Evolutionary conservation across 2,113 vertebrate genomes (phyloP), one percentile per base, ranked within the genome.

Genomic region (Carassius carassius): DNA sequence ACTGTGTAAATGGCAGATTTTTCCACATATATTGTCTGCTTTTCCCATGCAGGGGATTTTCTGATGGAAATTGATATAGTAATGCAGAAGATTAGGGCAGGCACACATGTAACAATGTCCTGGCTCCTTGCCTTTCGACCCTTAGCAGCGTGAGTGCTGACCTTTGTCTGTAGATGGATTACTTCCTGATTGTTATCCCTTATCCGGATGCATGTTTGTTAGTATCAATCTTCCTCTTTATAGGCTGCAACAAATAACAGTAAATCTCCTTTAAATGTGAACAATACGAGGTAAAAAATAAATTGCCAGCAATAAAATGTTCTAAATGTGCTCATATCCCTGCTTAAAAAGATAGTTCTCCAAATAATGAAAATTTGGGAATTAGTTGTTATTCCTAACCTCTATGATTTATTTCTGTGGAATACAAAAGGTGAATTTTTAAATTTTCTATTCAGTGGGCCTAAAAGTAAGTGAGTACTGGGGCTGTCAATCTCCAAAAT

Each of bases 151-250:
- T n/a, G 63, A 32, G 56, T 35, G 19, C 2, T 77, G 77, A 84
- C 70, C 76, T 84, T 86, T 83, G 84, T 82, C 47, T 87, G 83
- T 78, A 84, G 88, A 89, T 89, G 81, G 88, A 89, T 86, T 89
- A 84, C 86, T 87, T 89, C 84, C 88, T 87, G 86, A 65, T 86
- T 84, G 78, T 65, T 87, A 87, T 89, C 76, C 37, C 21, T 84
- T 37, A 84, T 87, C 51, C 44, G 54, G 80, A 84, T 84, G 62
- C 80, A 70, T 78, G 29, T 78, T 84, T 84, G 54, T 32, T 23
- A 56, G 84, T 70, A 81, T 89, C 84, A 78, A 60, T 85, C 88
- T 73, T 84, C 54, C 62, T 56, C 80, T 69, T 41, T 83, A 84
- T 84, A 81, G 54, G 47, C 74, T 70, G n/a, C 41, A n/a, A 51